phyloP scores from a whole-genome alignment of 2,113 vertebrate genomes.

The Brachyhypopomus gauderio region DNA sequence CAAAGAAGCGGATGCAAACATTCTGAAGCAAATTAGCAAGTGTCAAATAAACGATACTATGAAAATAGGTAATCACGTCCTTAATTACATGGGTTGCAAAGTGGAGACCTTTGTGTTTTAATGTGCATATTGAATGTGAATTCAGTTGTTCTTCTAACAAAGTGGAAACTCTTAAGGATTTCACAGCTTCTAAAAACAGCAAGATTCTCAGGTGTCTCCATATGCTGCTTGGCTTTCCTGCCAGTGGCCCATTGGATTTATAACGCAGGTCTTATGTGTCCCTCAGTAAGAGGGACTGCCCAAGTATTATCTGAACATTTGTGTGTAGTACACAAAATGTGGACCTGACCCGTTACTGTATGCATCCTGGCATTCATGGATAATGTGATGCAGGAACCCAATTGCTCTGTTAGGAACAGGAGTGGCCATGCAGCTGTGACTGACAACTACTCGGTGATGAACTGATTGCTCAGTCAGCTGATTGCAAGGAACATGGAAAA shows the following conservation, averaged over 20 bases:
- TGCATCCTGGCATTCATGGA: not conserved
- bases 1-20: no score
- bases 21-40: not conserved
- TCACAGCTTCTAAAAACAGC: not conserved
- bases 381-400: constrained; percentile 25
- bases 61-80: not conserved
- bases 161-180: not conserved
- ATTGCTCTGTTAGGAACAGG: constrained; percentile 4
- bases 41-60: not conserved
- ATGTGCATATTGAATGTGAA: not conserved
- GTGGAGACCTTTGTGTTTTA: not conserved
- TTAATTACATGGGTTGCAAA: not conserved
- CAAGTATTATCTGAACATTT: no score
- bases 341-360: not conserved
- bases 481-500: not conserved
- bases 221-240: not conserved
- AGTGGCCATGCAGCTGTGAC: constrained; percentile 19
- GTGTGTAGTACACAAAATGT: not conserved
- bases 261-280: not conserved
- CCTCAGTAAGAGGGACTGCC: not conserved
- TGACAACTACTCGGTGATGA: not conserved
- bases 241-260: not conserved
- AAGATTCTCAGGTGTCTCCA: not conserved
- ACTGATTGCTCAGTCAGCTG: not conserved
- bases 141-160: not conserved